phyloP scores from a whole-genome alignment of 2,888 invertebrate species.

The Sesamia inferens region DNA sequence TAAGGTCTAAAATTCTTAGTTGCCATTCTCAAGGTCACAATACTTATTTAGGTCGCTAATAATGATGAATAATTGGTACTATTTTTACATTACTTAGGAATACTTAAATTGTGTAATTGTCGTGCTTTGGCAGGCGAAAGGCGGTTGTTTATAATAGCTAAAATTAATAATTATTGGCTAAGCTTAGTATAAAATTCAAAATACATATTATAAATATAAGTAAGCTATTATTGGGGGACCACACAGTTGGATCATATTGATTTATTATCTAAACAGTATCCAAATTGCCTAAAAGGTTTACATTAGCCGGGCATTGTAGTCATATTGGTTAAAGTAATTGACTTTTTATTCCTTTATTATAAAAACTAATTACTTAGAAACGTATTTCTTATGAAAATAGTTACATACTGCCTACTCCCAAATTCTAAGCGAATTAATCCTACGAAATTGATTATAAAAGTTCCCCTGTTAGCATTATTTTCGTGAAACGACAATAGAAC shows the following conservation, averaged over 20 bases:
- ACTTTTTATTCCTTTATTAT: background rate
- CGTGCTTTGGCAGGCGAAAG: conserved; percentile 30
- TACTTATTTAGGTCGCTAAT: conserved; percentile 28
- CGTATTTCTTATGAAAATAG: conserved; percentile 5
- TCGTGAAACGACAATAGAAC: conserved; percentile 13
- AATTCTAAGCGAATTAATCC: background rate
- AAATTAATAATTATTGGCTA: conserved; percentile 11
- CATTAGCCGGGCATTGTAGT: background rate
- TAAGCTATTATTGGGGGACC: conserved; percentile 53
- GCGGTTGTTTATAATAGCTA: conserved; percentile 14
- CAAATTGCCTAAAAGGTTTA: conserved; percentile 13
- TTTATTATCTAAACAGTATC: conserved; percentile 12
- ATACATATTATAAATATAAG: conserved; percentile 15
- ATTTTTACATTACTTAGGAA: conserved; percentile 36
- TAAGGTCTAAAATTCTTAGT: conserved; percentile 31
- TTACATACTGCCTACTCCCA: background rate
- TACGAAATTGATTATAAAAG: background rate
- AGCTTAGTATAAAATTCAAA: conserved; percentile 20
- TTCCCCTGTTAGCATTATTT: conserved; percentile 8
- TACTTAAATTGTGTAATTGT: conserved; percentile 37
- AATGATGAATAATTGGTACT: conserved; percentile 47
- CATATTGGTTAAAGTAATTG: background rate
- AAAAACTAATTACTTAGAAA: background rate
- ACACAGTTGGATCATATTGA: conserved; percentile 39
- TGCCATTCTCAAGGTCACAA: conserved; percentile 51